phyloP scores from a whole-genome alignment of 30 jellyfish, hydroid and myxozoan species.

The Rhopilema esculentum region DNA sequence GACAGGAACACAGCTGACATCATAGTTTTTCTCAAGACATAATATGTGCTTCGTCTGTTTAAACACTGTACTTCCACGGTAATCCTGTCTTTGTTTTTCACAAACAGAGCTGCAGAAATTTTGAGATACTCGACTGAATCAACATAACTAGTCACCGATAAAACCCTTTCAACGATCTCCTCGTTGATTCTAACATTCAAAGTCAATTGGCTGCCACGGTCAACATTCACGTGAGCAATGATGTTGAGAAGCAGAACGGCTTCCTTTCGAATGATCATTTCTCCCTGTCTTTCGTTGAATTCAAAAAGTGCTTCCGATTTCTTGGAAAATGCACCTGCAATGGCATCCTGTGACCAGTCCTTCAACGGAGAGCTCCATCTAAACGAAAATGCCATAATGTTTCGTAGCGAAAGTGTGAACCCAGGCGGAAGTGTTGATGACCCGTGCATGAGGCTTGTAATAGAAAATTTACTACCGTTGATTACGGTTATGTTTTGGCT shows the following conservation, averaged over 20 bases:
- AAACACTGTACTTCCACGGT: constrained; percentile 24
- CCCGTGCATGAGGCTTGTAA: background rate
- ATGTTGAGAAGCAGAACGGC: constrained; percentile 32
- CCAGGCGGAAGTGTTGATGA: constrained; percentile 3
- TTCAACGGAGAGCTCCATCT: constrained; percentile 1
- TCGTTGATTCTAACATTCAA: constrained; percentile 18
- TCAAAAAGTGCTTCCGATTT: background rate
- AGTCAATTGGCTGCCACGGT: background rate
- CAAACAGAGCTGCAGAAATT: constrained; percentile 34
- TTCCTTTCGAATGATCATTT: constrained; percentile 17
- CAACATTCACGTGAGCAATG: background rate
- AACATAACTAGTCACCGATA: background rate
- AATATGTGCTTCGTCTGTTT: background rate
- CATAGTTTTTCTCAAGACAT: constrained; percentile 16
- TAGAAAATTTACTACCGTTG: constrained; percentile 29
- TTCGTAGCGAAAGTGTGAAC: constrained; percentile 43
- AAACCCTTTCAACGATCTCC: constrained; percentile 5
- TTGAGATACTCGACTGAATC: background rate
- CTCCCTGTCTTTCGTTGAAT: constrained; percentile 51
- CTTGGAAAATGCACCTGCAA: constrained; percentile 36
- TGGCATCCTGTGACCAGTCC: constrained; percentile 31
- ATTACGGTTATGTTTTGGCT: background rate
- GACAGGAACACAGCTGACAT: constrained; percentile 61
- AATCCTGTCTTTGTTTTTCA: constrained; percentile 26
- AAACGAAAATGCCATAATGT: background rate